Evolutionary conservation across 2,888 invertebrate genomes (phyloP).

Genomic region (Ashinkailepas kermadecensis): DNA sequence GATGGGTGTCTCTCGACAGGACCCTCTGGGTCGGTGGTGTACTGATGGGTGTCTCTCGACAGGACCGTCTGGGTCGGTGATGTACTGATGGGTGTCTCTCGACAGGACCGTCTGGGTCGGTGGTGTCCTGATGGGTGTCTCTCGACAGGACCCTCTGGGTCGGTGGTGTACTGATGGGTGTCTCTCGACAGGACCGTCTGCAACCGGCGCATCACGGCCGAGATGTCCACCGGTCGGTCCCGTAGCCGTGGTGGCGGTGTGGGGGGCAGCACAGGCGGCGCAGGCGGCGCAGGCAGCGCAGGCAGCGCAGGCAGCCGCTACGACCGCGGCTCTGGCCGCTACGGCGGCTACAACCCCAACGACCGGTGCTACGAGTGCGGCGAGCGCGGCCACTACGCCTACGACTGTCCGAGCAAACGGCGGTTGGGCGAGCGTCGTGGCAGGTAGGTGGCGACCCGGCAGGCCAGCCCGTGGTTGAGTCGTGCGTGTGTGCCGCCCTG

Average conservation of each 20-base stretch:
- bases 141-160: no score
- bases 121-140: no score
- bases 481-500: neutral
- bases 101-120: no score
- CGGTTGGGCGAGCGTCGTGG: neutral
- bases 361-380: conserved; percentile 94
- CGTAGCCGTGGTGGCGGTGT: conserved; percentile 69
- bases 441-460: neutral
- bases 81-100: no score
- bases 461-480: neutral
- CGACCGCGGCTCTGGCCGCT: conserved; percentile 38
- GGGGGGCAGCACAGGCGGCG: conserved; percentile 61
- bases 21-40: no score
- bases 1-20: no score
- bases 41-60: no score
- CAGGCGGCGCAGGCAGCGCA: conserved; percentile 52
- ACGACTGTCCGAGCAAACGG: conserved; percentile 57
- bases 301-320: conserved; percentile 37
- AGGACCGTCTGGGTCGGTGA: no score
- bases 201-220: conserved; percentile 81
- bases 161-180: no score
- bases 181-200: conserved; percentile 49
- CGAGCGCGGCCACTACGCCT: conserved; percentile 84
- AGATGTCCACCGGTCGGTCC: conserved; percentile 76
- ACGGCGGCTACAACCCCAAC: conserved; percentile 71